Conservation (phyloP, 2,888 invertebrate genomes). For the Malthinus flaveolus region DNA sequence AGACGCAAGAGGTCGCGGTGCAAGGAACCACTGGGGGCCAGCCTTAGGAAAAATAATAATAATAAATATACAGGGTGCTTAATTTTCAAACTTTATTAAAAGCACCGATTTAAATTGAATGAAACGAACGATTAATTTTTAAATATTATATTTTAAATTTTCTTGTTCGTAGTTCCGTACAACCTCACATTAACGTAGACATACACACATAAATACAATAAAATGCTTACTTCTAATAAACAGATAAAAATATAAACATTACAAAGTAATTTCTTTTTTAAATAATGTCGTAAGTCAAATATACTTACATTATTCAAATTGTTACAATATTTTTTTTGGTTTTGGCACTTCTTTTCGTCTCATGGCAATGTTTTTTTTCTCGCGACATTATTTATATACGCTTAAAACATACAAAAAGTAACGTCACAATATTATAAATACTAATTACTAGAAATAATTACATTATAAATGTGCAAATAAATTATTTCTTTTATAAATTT, state of each 20-base stretch:
- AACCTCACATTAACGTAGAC: slow-evolving; percentile 54
- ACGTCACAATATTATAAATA: not conserved
- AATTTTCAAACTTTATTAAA: too few species aligned
- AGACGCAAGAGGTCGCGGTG: too few species aligned
- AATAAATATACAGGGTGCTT: too few species aligned
- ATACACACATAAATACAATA: slow-evolving; percentile 56
- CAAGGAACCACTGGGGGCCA: too few species aligned
- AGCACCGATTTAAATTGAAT: not conserved
- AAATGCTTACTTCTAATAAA: slow-evolving; percentile 42
- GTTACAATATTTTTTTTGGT: slow-evolving; percentile 24
- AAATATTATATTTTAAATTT: slow-evolving; percentile 52
- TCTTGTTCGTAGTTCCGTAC: slow-evolving; percentile 53
- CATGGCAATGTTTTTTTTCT: slow-evolving; percentile 13
- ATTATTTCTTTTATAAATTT: slow-evolving; percentile 3
- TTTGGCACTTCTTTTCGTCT: slow-evolving; percentile 27
- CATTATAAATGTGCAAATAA: slow-evolving; percentile 1
- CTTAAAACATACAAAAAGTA: slow-evolving; percentile 3
- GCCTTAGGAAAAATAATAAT: too few species aligned
- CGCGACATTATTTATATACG: slow-evolving; percentile 10
- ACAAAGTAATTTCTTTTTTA: slow-evolving; percentile 1
- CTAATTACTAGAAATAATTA: not conserved
- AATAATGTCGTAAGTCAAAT: slow-evolving; percentile 13
- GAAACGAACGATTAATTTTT: slow-evolving; percentile 5
- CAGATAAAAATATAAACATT: slow-evolving; percentile 17
- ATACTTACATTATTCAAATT: slow-evolving; percentile 5